Percentiles rank a stretch among this genome's conserved stretches.
Conservation (phyloP, 2,113 vertebrate genomes). For the Gymnorhina tibicen region DNA sequence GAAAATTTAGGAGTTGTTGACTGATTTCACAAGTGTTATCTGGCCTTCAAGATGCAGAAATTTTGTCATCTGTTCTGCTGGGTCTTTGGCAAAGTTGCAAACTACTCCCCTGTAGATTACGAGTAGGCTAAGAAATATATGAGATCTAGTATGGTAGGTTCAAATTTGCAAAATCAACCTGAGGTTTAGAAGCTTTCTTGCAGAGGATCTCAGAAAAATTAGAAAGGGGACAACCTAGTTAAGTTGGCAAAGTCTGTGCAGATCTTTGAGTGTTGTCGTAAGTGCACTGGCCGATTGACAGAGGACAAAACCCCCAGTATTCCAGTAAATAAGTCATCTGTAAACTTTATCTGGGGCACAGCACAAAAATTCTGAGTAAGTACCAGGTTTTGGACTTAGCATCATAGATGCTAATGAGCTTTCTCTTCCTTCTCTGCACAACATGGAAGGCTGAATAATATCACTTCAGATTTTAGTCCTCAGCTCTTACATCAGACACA, state of each 20-base stretch:
- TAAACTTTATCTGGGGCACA: not conserved
- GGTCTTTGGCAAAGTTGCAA: not conserved
- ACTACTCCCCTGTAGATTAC: not conserved
- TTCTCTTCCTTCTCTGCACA: not conserved
- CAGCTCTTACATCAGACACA: not conserved
- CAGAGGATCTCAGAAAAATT: not conserved
- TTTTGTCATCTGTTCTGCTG: not conserved
- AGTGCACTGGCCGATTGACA: not conserved
- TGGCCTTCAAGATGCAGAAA: not conserved
- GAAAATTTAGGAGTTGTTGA: not conserved
- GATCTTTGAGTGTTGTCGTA: not conserved
- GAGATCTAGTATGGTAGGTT: not conserved
- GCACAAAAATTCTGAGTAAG: not conserved
- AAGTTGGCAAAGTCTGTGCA: not conserved
- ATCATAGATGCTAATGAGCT: accelerated
- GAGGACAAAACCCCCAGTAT: not conserved
- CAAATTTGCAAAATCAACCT: not conserved
- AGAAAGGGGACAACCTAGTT: not conserved
- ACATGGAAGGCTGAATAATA: not conserved
- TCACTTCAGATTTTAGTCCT: not conserved
- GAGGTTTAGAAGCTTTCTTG: not conserved
- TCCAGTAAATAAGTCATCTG: not conserved
- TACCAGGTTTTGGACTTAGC: not conserved
- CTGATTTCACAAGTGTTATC: not conserved
- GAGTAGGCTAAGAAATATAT: not conserved